Percentiles rank a stretch among this genome's conserved stretches.
phyloP scores from a whole-genome alignment of 1,140 invertebrate species.

The Tenebrio molitor region DNA sequence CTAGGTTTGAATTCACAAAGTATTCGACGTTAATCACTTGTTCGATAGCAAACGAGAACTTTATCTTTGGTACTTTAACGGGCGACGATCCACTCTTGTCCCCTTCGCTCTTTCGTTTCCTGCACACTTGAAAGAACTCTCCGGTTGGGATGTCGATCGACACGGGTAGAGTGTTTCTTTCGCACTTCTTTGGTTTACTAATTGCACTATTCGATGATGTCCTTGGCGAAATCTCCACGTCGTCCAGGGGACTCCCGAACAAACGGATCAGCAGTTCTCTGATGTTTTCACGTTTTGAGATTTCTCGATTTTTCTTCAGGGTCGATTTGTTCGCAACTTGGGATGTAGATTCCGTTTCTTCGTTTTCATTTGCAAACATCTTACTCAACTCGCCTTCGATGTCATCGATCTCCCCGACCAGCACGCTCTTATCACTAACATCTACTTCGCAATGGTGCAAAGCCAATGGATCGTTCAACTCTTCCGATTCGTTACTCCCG shows the following conservation, averaged over 20 bases:
- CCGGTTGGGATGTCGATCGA: not conserved
- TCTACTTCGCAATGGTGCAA: too few species aligned
- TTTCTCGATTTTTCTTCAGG: not conserved
- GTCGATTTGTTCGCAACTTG: not conserved
- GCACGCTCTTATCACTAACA: too few species aligned
- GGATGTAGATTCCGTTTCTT: not conserved
- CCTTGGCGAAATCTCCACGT: not conserved
- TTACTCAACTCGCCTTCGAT: too few species aligned
- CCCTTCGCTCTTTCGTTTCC: conserved; percentile 6
- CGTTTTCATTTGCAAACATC: not conserved
- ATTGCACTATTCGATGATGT: not conserved
- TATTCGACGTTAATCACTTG: too few species aligned
- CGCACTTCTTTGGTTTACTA: not conserved
- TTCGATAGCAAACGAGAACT: too few species aligned
- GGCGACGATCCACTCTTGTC: not conserved
- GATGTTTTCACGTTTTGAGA: not conserved
- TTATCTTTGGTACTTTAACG: not conserved
- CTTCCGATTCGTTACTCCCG: not conserved
- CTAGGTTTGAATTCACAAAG: too few species aligned
- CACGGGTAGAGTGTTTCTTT: not conserved
- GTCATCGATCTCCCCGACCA: too few species aligned
- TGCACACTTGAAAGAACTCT: not conserved
- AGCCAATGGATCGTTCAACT: not conserved
- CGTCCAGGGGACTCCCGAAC: not conserved
- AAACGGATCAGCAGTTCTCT: not conserved